Conservation (phyloP, 2,888 invertebrate species). For the Anaspis maculata region DNA sequence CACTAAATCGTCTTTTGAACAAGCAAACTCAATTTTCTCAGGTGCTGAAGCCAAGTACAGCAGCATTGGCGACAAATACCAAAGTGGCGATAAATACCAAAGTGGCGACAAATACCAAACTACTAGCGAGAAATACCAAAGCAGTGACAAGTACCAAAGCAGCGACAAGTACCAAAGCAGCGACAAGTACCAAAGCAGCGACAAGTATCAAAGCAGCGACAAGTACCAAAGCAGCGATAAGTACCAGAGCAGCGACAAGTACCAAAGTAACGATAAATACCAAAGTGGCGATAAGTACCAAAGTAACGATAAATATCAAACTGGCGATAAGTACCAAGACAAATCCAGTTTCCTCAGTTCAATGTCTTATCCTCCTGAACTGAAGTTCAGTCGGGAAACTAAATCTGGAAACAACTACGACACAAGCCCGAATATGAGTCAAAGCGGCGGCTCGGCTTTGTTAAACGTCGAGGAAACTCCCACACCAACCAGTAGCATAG, state of each 20-base stretch:
- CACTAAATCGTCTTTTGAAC: too few species aligned
- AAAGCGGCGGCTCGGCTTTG: constrained; percentile 22
- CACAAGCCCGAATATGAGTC: constrained; percentile 28
- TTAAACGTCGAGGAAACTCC: constrained; percentile 44
- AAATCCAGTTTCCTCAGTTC: constrained; percentile 32
- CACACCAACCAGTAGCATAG: constrained; percentile 51
- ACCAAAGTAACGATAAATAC: too few species aligned
- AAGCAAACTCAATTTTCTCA: too few species aligned
- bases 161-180: too few species aligned
- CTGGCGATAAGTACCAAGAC: constrained; percentile 30
- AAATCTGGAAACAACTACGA: constrained; percentile 25
- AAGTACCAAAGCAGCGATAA: neutral
- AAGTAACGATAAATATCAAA: too few species aligned
- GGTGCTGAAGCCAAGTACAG: constrained; percentile 29
- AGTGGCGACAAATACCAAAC: too few species aligned
- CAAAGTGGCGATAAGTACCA: too few species aligned
- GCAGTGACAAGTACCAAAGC: too few species aligned
- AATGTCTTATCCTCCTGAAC: constrained; percentile 29
- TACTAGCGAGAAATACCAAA: too few species aligned
- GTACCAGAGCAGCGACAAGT: neutral
- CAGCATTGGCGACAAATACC: constrained; percentile 30
- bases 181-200: too few species aligned
- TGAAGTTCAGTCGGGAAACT: constrained; percentile 28
- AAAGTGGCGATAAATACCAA: too few species aligned
- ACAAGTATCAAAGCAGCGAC: neutral